Evolutionary conservation across 2,797 vertebrate species (phyloP).

Genomic region (Rhincodon typus): DNA sequence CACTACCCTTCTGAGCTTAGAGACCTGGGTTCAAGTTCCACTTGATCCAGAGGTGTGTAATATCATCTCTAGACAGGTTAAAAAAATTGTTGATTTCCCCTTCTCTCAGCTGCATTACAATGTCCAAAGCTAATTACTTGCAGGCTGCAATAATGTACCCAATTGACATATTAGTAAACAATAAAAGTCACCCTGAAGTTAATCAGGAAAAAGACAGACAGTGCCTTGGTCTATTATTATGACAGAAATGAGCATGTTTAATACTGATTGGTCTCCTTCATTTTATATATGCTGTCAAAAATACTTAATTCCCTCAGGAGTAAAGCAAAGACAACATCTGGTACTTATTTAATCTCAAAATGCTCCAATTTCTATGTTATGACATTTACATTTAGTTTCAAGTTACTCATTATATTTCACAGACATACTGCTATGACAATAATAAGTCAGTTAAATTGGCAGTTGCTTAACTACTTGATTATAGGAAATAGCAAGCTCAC

Average conservation of each 20-base stretch:
- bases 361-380: too few species aligned
- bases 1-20: not conserved
- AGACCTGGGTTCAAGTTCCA: too few species aligned
- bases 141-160: not conserved
- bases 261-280: not conserved
- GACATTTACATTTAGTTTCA: not conserved
- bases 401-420: not conserved
- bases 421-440: not conserved
- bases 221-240: not conserved
- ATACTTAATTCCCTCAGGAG: not conserved
- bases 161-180: not conserved
- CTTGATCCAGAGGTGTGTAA: too few species aligned
- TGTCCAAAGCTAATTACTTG: not conserved
- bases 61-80: too few species aligned
- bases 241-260: too few species aligned
- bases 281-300: not conserved
- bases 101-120: not conserved
- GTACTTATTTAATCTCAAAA: not conserved
- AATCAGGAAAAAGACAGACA: not conserved
- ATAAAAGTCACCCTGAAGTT: not conserved
- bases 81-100: too few species aligned
- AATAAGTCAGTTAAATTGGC: not conserved
- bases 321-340: not conserved
- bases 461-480: constrained; percentile 1
- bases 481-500: not conserved